Evolutionary conservation across 2,797 vertebrate species (phyloP).

Genomic region (Cossypha caffra): DNA sequence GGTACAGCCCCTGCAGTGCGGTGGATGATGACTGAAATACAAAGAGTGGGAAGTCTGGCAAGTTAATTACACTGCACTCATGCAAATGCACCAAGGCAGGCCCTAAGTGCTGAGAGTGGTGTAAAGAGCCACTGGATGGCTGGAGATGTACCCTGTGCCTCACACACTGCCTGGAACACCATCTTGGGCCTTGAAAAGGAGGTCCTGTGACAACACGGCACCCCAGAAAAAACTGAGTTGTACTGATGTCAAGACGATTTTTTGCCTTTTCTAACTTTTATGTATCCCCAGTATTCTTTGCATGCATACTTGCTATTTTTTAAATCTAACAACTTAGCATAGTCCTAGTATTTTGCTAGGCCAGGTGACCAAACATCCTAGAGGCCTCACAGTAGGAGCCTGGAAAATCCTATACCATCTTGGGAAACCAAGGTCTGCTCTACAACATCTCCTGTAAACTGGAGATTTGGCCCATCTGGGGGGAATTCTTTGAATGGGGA

Average conservation of each 20-base stretch:
- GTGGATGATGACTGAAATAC: too few species aligned
- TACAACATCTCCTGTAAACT: neutral
- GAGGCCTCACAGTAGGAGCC: neutral
- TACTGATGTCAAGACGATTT: neutral
- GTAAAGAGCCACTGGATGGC: neutral
- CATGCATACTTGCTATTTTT: neutral
- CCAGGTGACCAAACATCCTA: neutral
- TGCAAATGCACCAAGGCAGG: too few species aligned
- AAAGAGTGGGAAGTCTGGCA: too few species aligned
- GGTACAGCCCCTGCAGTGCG: too few species aligned
- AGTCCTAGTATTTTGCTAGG: neutral
- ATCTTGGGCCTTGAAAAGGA: neutral
- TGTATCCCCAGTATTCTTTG: neutral
- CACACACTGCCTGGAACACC: neutral
- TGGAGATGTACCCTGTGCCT: neutral
- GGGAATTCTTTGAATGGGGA: neutral
- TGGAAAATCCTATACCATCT: neutral
- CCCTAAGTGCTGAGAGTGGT: too few species aligned
- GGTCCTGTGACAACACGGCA: neutral
- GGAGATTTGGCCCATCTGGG: neutral
- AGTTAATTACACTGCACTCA: too few species aligned
- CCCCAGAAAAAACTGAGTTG: rapidly evolving
- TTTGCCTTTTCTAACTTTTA: neutral
- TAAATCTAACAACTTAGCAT: neutral
- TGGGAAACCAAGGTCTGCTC: neutral